Conservation (phyloP, 2,888 invertebrate species). For the Mellilla xanthometata region DNA sequence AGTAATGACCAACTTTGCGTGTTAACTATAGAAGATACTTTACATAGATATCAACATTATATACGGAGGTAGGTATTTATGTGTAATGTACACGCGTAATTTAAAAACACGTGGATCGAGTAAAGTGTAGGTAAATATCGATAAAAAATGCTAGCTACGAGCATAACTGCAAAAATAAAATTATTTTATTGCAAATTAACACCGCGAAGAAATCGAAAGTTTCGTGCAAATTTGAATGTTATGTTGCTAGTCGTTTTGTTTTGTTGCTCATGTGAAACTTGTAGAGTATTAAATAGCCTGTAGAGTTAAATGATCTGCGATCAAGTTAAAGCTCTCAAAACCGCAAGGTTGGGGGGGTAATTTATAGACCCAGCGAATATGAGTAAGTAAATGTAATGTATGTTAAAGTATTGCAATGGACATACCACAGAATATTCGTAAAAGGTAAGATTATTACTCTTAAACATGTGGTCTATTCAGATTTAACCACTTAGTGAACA, state of each 20-base stretch:
- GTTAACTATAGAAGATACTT: not conserved
- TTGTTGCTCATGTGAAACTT: slow-evolving; percentile 67
- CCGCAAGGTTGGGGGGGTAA: slow-evolving; percentile 18
- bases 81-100: slow-evolving; percentile 4
- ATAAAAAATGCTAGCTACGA: not conserved
- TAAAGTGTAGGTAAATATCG: not conserved
- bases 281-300: not conserved
- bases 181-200: slow-evolving; percentile 48
- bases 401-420: too few species aligned
- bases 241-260: slow-evolving; percentile 44
- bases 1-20: not conserved
- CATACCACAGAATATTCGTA: too few species aligned
- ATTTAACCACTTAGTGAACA: too few species aligned
- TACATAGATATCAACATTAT: too few species aligned
- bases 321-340: not conserved
- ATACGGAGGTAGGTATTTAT: not conserved
- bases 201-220: slow-evolving; percentile 68
- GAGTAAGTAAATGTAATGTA: too few species aligned
- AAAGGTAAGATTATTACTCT: too few species aligned
- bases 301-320: not conserved
- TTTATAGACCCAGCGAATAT: slow-evolving; percentile 33
- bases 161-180: not conserved
- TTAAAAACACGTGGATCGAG: not conserved
- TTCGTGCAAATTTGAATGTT: slow-evolving; percentile 50
- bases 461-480: too few species aligned